A percentile compares a stretch with the other conserved stretches of the same genome.
Conservation (phyloP, 35 echinoderm and acorn worm species). For the Ptychodera flava region DNA sequence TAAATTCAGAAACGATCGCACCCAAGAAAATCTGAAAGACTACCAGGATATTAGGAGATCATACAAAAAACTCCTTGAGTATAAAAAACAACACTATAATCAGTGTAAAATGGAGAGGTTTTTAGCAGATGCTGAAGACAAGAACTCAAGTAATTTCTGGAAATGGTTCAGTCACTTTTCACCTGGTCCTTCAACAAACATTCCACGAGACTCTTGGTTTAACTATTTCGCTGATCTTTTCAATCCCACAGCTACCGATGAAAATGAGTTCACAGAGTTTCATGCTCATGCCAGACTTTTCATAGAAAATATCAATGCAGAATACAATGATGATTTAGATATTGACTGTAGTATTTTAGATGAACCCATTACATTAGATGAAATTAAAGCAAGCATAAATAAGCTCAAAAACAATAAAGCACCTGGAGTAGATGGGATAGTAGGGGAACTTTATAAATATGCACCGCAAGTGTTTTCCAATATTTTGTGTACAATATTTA, state of each 20-base stretch:
- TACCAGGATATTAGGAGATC: neutral
- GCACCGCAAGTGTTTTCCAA: neutral
- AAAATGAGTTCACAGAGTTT: neutral
- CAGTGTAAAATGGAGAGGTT: neutral
- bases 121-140: neutral
- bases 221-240: neutral
- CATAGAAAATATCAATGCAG: neutral
- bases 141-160: neutral
- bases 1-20: neutral
- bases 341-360: neutral
- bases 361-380: neutral
- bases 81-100: neutral
- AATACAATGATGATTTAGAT: neutral
- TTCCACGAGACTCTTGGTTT: neutral
- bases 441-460: neutral
- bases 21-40: neutral
- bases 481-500: too few species aligned
- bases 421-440: neutral
- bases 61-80: neutral
- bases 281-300: neutral
- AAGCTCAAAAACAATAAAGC: neutral
- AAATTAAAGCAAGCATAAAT: neutral
- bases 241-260: neutral
- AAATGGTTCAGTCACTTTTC: neutral
- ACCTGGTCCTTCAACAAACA: neutral